Conservation (phyloP, 2,113 vertebrate genomes). For the Myotis davidii region DNA sequence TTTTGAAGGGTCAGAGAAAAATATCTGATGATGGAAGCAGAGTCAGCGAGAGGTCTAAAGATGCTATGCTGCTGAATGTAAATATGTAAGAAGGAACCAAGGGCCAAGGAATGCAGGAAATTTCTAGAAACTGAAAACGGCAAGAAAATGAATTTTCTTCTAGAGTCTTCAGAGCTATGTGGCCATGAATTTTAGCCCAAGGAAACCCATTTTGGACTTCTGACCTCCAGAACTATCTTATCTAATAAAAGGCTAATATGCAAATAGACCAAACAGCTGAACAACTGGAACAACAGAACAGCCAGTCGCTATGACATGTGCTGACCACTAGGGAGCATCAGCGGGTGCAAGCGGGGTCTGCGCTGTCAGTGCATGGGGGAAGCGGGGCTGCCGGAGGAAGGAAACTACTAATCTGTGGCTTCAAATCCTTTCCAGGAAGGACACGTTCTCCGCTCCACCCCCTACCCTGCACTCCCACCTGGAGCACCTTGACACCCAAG, state of each 20-base stretch:
- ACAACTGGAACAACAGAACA: too few relatives aligned
- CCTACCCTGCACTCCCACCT: fast-evolving
- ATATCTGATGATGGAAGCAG: not conserved
- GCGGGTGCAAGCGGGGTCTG: too few relatives aligned
- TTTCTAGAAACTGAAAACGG: not conserved
- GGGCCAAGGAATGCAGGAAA: not conserved
- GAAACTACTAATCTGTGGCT: conserved; percentile 30
- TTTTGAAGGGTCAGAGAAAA: not conserved
- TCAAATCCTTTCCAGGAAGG: conserved; percentile 67
- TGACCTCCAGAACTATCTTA: not conserved
- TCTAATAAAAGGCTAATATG: too few relatives aligned
- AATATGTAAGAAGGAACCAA: not conserved
- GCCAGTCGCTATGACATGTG: too few relatives aligned
- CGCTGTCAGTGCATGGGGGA: too few relatives aligned
- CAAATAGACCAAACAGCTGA: too few relatives aligned
- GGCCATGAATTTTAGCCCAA: not conserved
- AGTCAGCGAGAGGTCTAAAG: not conserved
- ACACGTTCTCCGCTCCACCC: not conserved
- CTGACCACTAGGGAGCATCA: too few relatives aligned
- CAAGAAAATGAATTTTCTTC: not conserved
- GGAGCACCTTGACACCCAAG: not conserved
- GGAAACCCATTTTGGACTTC: not conserved
- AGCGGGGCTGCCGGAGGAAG: too few relatives aligned
- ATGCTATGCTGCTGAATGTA: not conserved
- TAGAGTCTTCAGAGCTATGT: not conserved